Evolutionary conservation across 53 echinoderm and acorn worm species (phyloP), one percentile per base, ranked within the genome.

Genomic region (Antedon mediterranea): DNA sequence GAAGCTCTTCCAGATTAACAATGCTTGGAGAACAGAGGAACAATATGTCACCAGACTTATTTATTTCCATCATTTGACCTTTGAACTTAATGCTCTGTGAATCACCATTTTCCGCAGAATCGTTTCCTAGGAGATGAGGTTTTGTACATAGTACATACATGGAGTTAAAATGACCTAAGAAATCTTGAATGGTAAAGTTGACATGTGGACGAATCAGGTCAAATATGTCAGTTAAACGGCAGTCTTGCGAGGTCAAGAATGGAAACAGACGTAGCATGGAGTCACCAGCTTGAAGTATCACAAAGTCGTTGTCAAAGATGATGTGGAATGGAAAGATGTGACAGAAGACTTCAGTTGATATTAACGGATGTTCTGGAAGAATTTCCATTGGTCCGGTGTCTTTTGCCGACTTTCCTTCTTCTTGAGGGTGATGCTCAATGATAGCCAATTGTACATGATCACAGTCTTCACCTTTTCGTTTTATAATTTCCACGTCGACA

Each of bases 371-470:
- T 7, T 75, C 77, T 3, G 91, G 83, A 20, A 91, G 57, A 18
- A 87, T 83, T 34, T 89, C 74, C 32, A 74, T 81, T 32, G 76
- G 74, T 34, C 26, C 72, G 43, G 57, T 74, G 57, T 83, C 85
- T 20, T 77, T 43, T 2, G 73, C 83, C 27, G 43, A 81, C 42
- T 75, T 85, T 30, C 85, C 79, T 31, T 84, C 83, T 34, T 83
- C 83, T 3, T 81, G 75, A 32, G 70, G 78, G 15, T 79, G 81
- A 78, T 90, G 90, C 77, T 91, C 86, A 34, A 94, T 83, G 79
- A 94, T 91, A 34, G 89, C 91, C 74, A 94, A 91, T 81, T 94
- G 94, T 4, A 94, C 94, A 72, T 94, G 94, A 41, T 94, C 94
- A 74, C 91, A 91, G 78, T 91, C 87, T 34, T 94, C 94, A 29